phyloP scores from a whole-genome alignment of 2,113 vertebrate genomes.

The Oncorhynchus kisutch region DNA sequence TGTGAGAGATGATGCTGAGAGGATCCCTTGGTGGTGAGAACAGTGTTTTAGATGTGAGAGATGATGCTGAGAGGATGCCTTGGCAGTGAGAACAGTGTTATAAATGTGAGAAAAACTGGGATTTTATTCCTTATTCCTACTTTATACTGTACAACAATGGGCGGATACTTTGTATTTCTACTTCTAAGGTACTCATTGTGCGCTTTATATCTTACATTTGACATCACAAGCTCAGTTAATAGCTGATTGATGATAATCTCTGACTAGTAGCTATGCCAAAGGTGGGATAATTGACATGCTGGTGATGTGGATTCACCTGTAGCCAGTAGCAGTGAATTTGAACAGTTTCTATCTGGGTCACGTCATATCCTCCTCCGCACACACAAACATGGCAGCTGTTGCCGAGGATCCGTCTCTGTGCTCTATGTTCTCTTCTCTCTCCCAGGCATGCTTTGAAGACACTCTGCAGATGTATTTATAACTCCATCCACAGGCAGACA shows the following conservation, averaged over 20 bases:
- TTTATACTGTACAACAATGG: too few relatives aligned
- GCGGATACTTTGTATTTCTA: too few relatives aligned
- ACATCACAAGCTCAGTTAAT: neutral
- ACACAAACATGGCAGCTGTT: neutral
- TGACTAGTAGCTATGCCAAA: neutral
- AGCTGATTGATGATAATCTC: neutral
- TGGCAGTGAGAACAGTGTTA: too few relatives aligned
- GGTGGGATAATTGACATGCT: neutral
- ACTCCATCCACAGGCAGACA: neutral
- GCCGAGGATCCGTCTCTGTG: neutral
- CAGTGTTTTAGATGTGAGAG: too few relatives aligned
- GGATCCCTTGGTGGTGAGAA: too few relatives aligned
- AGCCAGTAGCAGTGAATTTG: neutral
- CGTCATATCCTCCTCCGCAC: constrained; percentile 15
- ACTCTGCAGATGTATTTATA: constrained; percentile 7
- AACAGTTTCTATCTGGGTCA: constrained; percentile 34
- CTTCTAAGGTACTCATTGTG: too few relatives aligned
- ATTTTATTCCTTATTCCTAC: too few relatives aligned
- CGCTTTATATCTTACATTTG: too few relatives aligned
- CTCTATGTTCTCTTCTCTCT: neutral
- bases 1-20: too few relatives aligned
- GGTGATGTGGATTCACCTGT: neutral
- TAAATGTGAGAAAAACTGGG: too few relatives aligned
- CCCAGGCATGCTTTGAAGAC: constrained; percentile 10
- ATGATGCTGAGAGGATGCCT: too few relatives aligned